These are phyloP conservation scores for Hemichromis elongatus DNA, from an alignment of 2,113 vertebrate species.

Conservation along the genomic window DNA sequence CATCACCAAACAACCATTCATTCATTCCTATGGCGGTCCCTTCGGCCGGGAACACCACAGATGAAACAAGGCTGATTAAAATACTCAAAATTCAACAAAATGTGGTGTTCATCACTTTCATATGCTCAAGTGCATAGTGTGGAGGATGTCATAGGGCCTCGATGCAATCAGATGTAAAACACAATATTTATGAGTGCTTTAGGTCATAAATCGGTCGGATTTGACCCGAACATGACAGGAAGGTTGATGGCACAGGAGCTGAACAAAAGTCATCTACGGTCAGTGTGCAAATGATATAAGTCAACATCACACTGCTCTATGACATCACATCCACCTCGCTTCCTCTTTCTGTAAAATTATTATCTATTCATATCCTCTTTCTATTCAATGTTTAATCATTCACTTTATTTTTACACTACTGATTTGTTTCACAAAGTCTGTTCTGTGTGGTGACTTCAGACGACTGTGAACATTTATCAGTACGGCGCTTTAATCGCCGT, in stretches of 20 bases:
- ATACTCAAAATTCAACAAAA: no score
- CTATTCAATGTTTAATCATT: rapidly evolving
- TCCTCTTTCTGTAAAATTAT: not conserved
- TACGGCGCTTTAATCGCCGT: not conserved
- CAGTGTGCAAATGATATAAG: not conserved
- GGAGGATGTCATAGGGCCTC: no score
- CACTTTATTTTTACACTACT: not conserved
- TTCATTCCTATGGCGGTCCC: no score
- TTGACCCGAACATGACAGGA: no score
- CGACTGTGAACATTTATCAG: rapidly evolving
- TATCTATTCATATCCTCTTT: not conserved
- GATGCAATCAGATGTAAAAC: no score
- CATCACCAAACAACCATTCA: no score
- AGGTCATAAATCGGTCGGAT: no score
- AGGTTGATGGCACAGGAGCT: rapidly evolving
- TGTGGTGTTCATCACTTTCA: no score
- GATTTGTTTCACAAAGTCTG: not conserved
- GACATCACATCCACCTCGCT: not conserved
- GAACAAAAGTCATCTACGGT: not conserved
- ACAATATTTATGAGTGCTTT: no score
- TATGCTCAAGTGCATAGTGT: no score
- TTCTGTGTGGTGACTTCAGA: not conserved
- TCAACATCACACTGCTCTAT: not conserved
- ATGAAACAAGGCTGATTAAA: no score
- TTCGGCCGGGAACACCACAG: no score